Base-by-base conservation (phyloP, 2,888 invertebrate species). In the Stomorhina lunata region DNA sequence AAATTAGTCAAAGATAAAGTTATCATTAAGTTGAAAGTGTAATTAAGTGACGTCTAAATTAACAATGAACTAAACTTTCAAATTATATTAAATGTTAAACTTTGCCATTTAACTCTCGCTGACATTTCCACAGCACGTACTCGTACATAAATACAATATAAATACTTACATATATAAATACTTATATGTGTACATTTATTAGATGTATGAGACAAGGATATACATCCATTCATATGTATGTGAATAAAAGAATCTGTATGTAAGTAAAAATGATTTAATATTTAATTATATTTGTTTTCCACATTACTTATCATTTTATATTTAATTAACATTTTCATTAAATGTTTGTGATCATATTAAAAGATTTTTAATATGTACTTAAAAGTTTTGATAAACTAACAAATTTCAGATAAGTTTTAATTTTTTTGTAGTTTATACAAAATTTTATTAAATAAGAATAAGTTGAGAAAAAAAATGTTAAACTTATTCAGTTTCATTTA, bases 41-140 rank as follows among this genome's bases (percentile, higher is more conserved):
- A 82, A 82, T 82, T 82, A 82, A 79, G 71, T 82, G 73, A 61
- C 75, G 82, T 55, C 78, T 71, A 59, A 82, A 82, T 82, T 82
- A 79, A 79, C 71, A 79, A 82, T 82, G 43, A 82, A 82, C 68
- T 77, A 22, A 61, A 61, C 82, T 82, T 79, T 82, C 29, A 79
- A 81, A 78, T 78, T 73, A 32, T 57, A 81, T 78, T 78, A 73
- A 81, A 81, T 48, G 77, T 40, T 40, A 29, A 72, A 72, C 40
- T 79, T 66, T 66, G 9, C 48, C 17, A 50, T 55, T 45, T 37
- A 10, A 17, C 45, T 37, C 0, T 20, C 37, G 3, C n/a, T 37
- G n/a, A n/a, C 17, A 17, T 7, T 15, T 32, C 12, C 45, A 17
- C 4, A 12, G 25, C 3, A 15, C n/a, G n/a, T n/a, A n/a, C n/a